These are phyloP conservation scores for western clawed frog (Xenopus tropicalis) DNA, from an alignment of 2,113 vertebrate species.

Conservation along the genomic window DNA sequence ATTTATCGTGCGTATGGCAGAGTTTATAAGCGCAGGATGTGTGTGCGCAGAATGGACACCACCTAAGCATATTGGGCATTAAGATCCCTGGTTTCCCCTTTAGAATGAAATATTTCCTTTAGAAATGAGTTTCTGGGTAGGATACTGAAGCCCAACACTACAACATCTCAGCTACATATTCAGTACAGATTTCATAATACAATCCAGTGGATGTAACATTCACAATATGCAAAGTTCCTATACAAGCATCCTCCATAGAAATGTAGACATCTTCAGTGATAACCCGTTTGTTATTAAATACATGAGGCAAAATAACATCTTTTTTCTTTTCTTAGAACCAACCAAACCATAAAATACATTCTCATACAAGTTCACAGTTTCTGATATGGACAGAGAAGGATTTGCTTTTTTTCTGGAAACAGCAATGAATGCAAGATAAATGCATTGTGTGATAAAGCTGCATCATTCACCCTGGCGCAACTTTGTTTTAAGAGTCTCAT, in stretches of 20 bases:
- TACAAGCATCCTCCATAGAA: background rate
- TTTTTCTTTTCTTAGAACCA: background rate
- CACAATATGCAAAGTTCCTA: slow-evolving; percentile 1
- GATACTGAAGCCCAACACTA: background rate
- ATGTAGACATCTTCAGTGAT: background rate
- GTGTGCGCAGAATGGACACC: no score
- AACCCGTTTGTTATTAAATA: slow-evolving; percentile 4
- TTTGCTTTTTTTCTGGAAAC: slow-evolving; percentile 17
- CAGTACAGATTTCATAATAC: background rate
- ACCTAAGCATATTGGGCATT: background rate
- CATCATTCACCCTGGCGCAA: slow-evolving; percentile 9
- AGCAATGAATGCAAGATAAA: slow-evolving; percentile 18
- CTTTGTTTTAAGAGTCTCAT: background rate
- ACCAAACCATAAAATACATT: slow-evolving; percentile 24
- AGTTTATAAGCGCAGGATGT: no score
- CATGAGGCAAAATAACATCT: background rate
- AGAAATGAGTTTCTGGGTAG: background rate
- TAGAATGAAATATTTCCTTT: background rate
- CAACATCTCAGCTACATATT: background rate
- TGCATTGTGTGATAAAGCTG: background rate
- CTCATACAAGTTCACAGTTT: slow-evolving; percentile 36
- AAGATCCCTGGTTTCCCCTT: background rate
- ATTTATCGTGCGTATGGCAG: no score
- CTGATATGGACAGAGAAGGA: slow-evolving; percentile 44
- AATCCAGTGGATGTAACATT: background rate